Percentiles rank a stretch among this genome's conserved stretches.
Conservation (phyloP, 2,888 invertebrate species). For the Leptopilina syphax region DNA sequence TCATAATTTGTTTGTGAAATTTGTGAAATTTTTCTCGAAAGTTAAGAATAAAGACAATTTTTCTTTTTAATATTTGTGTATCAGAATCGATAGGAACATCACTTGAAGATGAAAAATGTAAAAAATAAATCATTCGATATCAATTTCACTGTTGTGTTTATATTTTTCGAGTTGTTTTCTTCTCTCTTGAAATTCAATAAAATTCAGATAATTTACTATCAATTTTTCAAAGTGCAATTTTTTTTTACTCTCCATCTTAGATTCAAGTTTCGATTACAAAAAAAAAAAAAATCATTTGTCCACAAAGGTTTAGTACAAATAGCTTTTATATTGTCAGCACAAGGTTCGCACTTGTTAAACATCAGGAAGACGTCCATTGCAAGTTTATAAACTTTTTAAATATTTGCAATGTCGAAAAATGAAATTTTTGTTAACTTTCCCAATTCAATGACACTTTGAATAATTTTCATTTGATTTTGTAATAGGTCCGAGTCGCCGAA, state of each 20-base stretch:
- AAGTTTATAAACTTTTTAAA: slow-evolving; percentile 63
- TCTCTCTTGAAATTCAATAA: neutral
- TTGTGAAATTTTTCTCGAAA: slow-evolving; percentile 12
- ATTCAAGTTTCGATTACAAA: slow-evolving; percentile 43
- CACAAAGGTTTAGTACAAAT: slow-evolving; percentile 64
- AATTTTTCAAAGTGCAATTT: neutral
- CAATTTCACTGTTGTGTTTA: neutral
- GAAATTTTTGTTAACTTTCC: neutral
- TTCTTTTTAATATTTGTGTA: slow-evolving; percentile 2
- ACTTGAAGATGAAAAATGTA: slow-evolving; percentile 24
- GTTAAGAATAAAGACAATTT: neutral
- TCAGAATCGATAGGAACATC: slow-evolving; percentile 23
- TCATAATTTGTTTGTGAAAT: too few relatives aligned
- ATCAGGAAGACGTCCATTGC: slow-evolving; percentile 71
- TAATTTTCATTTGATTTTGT: slow-evolving; percentile 46
- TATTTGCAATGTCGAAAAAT: slow-evolving; percentile 54
- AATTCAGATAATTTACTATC: neutral
- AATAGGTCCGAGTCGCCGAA: slow-evolving; percentile 75
- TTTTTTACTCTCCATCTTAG: neutral
- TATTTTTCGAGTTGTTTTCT: neutral
- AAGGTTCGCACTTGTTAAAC: slow-evolving; percentile 74
- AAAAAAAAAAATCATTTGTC: slow-evolving; percentile 55
- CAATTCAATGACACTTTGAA: slow-evolving; percentile 16
- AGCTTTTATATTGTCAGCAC: slow-evolving; percentile 73
- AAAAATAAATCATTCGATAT: neutral